Evolutionary conservation across 2,888 invertebrate genomes (phyloP).

Genomic region (Ommatoiulus sabulosus): DNA sequence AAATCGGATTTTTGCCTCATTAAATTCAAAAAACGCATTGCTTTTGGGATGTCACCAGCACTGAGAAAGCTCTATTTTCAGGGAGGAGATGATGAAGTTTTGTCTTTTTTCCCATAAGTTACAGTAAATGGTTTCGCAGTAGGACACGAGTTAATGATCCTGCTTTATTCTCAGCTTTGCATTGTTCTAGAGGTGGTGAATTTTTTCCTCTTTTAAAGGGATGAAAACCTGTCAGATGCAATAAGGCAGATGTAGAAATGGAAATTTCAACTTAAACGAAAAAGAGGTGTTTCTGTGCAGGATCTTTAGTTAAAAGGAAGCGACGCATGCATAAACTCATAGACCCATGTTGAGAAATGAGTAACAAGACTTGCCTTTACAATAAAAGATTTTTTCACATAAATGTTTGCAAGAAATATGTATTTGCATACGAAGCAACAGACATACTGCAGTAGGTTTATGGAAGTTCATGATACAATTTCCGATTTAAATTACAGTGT

Average conservation of each 20-base stretch:
- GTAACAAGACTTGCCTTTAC: too few species aligned
- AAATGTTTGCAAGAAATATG: too few species aligned
- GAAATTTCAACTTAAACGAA: background rate
- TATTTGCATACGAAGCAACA: too few species aligned
- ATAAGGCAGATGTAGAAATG: background rate
- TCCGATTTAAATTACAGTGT: too few species aligned
- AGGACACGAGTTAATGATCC: constrained; percentile 17
- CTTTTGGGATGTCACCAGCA: background rate
- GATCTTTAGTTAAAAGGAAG: background rate
- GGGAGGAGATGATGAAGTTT: background rate
- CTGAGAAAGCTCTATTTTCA: background rate
- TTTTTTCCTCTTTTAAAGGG: background rate
- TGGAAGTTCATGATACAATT: too few species aligned
- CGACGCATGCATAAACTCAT: background rate
- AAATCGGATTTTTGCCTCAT: constrained; percentile 7
- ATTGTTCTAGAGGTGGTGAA: background rate
- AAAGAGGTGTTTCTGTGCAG: background rate
- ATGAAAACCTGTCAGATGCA: constrained; percentile 31
- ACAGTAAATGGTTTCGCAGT: background rate
- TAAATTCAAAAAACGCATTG: background rate
- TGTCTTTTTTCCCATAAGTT: background rate
- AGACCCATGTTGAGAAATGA: background rate
- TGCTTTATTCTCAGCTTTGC: background rate
- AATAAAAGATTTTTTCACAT: too few species aligned
- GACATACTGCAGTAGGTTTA: too few species aligned